Evolutionary conservation across 2,113 vertebrate species (phyloP).

Genomic region (Pitta sordida): DNA sequence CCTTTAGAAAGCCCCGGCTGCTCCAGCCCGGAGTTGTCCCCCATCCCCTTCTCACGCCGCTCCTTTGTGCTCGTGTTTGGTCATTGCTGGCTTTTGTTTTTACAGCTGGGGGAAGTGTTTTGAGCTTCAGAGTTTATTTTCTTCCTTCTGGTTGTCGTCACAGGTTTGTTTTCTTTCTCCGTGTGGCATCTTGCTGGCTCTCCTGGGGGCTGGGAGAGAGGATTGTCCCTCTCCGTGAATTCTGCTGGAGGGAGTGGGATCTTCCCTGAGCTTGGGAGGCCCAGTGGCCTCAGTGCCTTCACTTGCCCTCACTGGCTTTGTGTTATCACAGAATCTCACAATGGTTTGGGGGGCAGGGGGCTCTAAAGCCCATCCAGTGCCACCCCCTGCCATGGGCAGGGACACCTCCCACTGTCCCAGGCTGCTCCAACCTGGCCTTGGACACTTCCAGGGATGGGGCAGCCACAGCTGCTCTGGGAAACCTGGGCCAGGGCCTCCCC

Average conservation of each 20-base stretch:
- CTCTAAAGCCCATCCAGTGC: accelerated
- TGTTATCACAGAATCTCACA: not conserved
- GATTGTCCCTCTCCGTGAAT: not conserved
- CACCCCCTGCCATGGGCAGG: not conserved
- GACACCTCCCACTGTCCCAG: not conserved
- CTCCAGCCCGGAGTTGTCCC: not conserved
- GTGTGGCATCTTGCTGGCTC: constrained; percentile 36
- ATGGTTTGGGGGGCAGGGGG: not conserved
- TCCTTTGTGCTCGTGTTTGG: constrained; percentile 54
- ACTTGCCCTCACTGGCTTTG: not conserved
- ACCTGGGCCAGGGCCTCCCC: not conserved
- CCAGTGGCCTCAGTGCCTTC: not conserved
- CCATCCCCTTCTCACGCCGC: not conserved
- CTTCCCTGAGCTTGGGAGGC: not conserved
- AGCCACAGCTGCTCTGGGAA: not conserved
- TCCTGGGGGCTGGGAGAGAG: not conserved
- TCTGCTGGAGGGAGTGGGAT: not conserved
- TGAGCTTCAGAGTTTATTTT: constrained; percentile 56
- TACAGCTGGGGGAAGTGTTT: constrained; percentile 67
- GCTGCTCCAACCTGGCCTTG: not conserved
- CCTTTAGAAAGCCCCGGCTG: not conserved
- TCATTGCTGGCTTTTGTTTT: constrained; percentile 52
- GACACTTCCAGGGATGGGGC: not conserved
- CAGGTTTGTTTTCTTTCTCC: constrained; percentile 49
- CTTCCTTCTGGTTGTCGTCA: constrained; percentile 56